Evolutionary conservation across 2,888 invertebrate species (phyloP), one percentile per base, ranked within the genome.

Genomic region (Scelioninae gen. 1): DNA sequence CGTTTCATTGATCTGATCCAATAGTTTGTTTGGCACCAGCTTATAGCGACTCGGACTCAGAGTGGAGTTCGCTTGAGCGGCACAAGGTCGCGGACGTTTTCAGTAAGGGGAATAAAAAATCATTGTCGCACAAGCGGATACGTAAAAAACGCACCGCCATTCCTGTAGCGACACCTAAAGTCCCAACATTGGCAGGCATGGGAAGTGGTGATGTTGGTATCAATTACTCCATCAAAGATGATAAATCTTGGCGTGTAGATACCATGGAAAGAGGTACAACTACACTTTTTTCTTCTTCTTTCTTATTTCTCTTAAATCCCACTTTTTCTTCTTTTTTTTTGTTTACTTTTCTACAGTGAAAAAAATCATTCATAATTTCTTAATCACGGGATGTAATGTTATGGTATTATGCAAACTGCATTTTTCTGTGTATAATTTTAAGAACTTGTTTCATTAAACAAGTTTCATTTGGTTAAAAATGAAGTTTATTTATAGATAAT

Each of bases 1-100:
- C 34, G 32, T 29, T 55, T 32, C 8, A 9, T 40, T 71, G 29
- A 51, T 68, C 82, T 75, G 77, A 56, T 66, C 49, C 62, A 32
- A 69, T 71, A 77, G 82, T 82, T 79, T 80, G 76, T 77, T 72
- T 83, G 65, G 53, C 90, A 91, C 34, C 92, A 95, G 96, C 96
- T 74, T 96, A 96, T 92, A 97, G 97, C 76, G 98, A 98, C 92
- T 97, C 98, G 6, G 98, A 98, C 92, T 97, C 97, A 87, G 98
- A 98, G 85, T 96, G 96, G 91, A 96, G 96, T 87, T 96, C 96
- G 83, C 92, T 94, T 86, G 95, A 95, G 87, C 93, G 95, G 82
- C 94, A 95, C 85, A 93, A 94, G 80, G 94, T 94, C 85, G 88
- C 89, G 0, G 95, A 95, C 86, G 93, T 94, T 32, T 93, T 94